Conservation (phyloP, 2,888 invertebrate genomes). For the Brassicogethes aeneus region DNA sequence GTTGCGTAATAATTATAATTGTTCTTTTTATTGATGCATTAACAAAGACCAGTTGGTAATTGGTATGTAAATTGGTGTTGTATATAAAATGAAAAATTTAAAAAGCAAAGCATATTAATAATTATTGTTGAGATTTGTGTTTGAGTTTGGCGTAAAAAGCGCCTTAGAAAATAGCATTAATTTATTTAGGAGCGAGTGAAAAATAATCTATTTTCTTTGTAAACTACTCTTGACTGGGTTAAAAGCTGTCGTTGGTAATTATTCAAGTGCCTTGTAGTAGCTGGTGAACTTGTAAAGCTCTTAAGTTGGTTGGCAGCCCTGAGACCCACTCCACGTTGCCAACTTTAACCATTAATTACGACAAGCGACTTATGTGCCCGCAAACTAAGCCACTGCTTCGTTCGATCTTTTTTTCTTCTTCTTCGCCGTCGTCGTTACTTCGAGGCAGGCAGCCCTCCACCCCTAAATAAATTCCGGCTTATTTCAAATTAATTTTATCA, state of each 20-base stretch:
- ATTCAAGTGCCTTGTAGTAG: conserved; percentile 36
- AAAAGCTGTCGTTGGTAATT: conserved; percentile 37
- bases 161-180: conserved; percentile 16
- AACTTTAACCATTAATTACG: conserved; percentile 38
- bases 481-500: neutral
- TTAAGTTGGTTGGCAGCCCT: conserved; percentile 33
- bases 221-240: conserved; percentile 31
- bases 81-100: no score
- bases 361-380: conserved; percentile 26
- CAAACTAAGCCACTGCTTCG: conserved; percentile 1
- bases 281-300: conserved; percentile 33
- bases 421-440: neutral
- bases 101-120: neutral
- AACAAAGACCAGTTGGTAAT: no score
- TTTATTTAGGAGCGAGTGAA: conserved; percentile 21
- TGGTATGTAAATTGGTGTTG: no score
- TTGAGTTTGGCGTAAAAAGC: neutral
- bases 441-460: no score
- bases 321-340: conserved; percentile 29
- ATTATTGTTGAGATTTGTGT: neutral
- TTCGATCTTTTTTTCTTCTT: neutral
- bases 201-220: conserved; percentile 33
- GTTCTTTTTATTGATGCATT: no score
- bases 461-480: conserved; percentile 1
- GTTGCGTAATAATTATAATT: no score